Conservation (phyloP, 2,113 vertebrate genomes). For the Lophura nycthemera region DNA sequence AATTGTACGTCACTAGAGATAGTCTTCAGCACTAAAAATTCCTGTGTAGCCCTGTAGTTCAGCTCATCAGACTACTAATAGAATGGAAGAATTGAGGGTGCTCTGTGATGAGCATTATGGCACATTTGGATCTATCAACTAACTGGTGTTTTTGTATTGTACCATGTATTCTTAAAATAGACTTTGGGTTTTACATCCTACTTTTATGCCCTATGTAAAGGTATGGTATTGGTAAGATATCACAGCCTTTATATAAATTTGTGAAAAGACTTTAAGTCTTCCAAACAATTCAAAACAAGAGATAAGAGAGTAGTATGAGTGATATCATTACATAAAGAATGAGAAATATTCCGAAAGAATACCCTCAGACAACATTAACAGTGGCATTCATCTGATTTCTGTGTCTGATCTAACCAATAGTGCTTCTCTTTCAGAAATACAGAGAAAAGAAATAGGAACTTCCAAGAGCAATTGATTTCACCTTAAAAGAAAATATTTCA, state of each 20-base stretch:
- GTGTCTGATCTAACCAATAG: background rate
- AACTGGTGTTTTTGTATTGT: no score
- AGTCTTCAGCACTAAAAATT: background rate
- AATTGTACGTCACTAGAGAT: background rate
- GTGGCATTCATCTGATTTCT: background rate
- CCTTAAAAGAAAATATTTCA: background rate
- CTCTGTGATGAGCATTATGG: background rate
- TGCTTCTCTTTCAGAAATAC: background rate
- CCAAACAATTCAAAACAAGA: background rate
- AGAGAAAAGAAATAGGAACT: background rate
- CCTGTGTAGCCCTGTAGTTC: background rate
- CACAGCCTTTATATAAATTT: background rate
- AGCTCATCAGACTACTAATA: background rate
- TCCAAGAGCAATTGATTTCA: background rate
- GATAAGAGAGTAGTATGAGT: background rate
- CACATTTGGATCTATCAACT: background rate
- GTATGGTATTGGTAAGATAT: fast-evolving
- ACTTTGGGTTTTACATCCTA: background rate
- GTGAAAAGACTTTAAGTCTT: background rate
- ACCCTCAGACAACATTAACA: background rate
- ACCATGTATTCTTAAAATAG: background rate
- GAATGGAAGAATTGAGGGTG: background rate
- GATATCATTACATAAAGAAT: background rate
- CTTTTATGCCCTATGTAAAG: background rate
- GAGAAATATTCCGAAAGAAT: background rate